Conservation (phyloP, 1,140 invertebrate species). For the Zaprionus taronus region DNA sequence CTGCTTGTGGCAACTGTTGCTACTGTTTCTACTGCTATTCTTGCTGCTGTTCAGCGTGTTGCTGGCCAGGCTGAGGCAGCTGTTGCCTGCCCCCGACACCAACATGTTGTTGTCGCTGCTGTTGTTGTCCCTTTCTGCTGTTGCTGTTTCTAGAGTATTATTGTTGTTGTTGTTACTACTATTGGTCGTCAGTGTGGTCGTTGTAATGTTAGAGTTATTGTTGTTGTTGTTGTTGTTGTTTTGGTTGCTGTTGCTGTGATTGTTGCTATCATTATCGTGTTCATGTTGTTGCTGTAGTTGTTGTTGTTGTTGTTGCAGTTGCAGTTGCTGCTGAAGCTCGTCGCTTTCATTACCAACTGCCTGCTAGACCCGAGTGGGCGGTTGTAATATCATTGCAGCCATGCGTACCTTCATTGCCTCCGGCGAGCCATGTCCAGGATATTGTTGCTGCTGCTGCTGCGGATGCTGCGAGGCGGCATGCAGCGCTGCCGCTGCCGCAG, state of each 20-base stretch:
- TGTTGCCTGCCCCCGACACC: constrained; percentile 5
- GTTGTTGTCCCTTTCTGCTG: constrained; percentile 19
- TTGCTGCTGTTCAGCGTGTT: constrained; percentile 56
- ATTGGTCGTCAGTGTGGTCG: constrained; percentile 72
- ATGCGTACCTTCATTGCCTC: constrained; percentile 92
- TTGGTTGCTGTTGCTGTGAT: constrained; percentile 30
- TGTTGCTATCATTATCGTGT: constrained; percentile 55
- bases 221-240: constrained; percentile 50
- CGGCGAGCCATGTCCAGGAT: constrained; percentile 85
- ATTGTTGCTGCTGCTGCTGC: constrained; percentile 74
- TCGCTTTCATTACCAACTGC: constrained; percentile 82
- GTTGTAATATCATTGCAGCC: constrained; percentile 91
- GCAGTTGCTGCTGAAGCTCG: constrained; percentile 66
- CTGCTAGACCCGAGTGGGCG: constrained; percentile 91
- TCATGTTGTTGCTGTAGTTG: constrained; percentile 43
- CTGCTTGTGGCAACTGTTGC: constrained; percentile 33
- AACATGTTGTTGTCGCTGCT: constrained; percentile 24
- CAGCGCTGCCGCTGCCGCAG: constrained; percentile 63
- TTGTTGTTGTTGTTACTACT: constrained; percentile 53
- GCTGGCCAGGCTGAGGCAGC: constrained; percentile 46
- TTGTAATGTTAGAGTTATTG: constrained; percentile 41
- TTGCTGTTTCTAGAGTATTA: background rate
- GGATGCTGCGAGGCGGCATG: constrained; percentile 69
- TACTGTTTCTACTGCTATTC: constrained; percentile 55
- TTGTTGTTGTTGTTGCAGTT: constrained; percentile 54